Evolutionary conservation across 2,113 vertebrate species (phyloP).

Genomic region (Vidua chalybeata): DNA sequence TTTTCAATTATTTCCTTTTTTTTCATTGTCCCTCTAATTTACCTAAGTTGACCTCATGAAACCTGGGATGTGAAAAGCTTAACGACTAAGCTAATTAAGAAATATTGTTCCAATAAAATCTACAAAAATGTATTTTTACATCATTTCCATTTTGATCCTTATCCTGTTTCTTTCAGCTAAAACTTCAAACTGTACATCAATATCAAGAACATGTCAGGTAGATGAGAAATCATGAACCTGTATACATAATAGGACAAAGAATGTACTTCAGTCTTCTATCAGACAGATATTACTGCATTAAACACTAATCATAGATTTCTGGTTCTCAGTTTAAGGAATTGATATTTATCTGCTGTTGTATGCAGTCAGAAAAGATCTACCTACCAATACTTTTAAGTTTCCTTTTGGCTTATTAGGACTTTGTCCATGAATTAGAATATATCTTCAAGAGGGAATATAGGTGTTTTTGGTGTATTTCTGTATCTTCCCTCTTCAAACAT

Average conservation of each 20-base stretch:
- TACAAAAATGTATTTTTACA: background rate
- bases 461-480: background rate
- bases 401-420: background rate
- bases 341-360: background rate
- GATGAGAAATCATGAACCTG: background rate
- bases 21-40: background rate
- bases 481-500: background rate
- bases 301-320: background rate
- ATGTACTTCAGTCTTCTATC: background rate
- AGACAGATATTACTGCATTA: background rate
- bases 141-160: background rate
- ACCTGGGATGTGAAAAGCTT: background rate
- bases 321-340: background rate
- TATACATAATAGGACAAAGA: background rate
- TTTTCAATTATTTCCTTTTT: background rate
- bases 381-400: background rate
- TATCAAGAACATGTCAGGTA: rapidly evolving
- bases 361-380: background rate
- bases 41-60: background rate
- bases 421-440: background rate
- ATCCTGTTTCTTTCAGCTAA: background rate
- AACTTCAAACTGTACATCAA: background rate
- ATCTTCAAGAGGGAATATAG: background rate
- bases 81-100: background rate
- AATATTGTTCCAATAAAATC: background rate